These are phyloP conservation scores for Xanthorhoe designata DNA, from an alignment of 2,888 invertebrate species.

Conservation along the genomic window DNA sequence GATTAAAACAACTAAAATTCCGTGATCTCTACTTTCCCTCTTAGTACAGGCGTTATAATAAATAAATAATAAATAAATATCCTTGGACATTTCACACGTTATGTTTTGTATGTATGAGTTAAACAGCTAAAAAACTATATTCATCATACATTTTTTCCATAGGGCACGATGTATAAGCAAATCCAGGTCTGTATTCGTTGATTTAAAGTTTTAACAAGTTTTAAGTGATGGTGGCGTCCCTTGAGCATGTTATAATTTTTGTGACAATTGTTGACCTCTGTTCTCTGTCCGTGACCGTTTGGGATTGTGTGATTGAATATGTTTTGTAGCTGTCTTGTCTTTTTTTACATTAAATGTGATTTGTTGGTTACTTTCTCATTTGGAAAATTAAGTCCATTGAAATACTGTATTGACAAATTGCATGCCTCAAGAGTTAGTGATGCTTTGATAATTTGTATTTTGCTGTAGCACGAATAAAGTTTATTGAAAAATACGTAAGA, in stretches of 20 bases:
- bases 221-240: constrained; percentile 71
- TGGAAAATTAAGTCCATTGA: not conserved
- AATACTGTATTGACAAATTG: not conserved
- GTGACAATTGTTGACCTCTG: constrained; percentile 46
- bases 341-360: constrained; percentile 14
- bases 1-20: too few relatives aligned
- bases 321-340: constrained; percentile 31
- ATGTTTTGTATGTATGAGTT: too few relatives aligned
- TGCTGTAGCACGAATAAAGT: not conserved
- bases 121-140: constrained; percentile 43
- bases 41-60: too few relatives aligned
- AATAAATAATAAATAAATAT: not conserved
- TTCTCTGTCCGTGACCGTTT: constrained; percentile 49
- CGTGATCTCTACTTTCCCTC: too few relatives aligned
- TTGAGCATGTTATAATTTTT: constrained; percentile 63
- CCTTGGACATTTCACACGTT: too few relatives aligned
- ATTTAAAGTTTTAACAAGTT: constrained; percentile 57
- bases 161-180: constrained; percentile 85
- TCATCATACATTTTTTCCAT: constrained; percentile 72
- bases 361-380: not conserved
- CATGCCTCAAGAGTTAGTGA: constrained; percentile 4
- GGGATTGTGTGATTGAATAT: constrained; percentile 42
- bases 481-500: not conserved
- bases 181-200: constrained; percentile 82
- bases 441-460: not conserved